These are phyloP conservation scores for Archips xylosteana DNA, from an alignment of 2,888 invertebrate genomes.

Conservation along the genomic window DNA sequence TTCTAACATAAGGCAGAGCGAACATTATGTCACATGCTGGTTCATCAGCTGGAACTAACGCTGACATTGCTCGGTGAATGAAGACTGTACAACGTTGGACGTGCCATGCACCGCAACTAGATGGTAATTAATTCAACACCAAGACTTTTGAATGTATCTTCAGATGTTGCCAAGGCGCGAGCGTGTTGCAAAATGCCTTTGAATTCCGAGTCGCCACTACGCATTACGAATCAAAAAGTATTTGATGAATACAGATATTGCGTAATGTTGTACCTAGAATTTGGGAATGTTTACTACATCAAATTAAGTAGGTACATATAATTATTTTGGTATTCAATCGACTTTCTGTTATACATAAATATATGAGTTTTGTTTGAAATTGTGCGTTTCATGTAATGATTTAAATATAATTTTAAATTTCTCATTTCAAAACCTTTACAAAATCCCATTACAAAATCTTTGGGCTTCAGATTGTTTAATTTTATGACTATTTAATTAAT, in stretches of 20 bases:
- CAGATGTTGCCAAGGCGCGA: neutral
- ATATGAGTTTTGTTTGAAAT: no score
- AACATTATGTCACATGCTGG: slow-evolving; percentile 10
- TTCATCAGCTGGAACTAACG: slow-evolving; percentile 7
- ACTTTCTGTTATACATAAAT: no score
- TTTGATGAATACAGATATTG: neutral
- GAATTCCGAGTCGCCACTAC: slow-evolving; percentile 10
- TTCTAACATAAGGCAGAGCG: neutral
- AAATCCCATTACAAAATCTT: no score
- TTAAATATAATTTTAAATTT: no score
- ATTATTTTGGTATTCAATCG: neutral
- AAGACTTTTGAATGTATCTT: neutral
- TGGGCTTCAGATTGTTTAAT: no score
- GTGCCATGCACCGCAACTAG: slow-evolving; percentile 19
- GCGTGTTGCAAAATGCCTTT: slow-evolving; percentile 3
- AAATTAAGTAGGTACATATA: neutral
- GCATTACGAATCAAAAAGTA: neutral
- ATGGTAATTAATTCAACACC: slow-evolving; percentile 25
- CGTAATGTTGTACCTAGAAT: neutral
- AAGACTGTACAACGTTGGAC: slow-evolving; percentile 1
- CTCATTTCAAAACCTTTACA: no score
- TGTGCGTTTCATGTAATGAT: no score
- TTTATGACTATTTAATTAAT: no score
- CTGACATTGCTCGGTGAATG: slow-evolving; percentile 20
- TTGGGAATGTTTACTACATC: neutral